phyloP scores from a whole-genome alignment of 1,140 invertebrate species.

The Goniozus legneri region DNA sequence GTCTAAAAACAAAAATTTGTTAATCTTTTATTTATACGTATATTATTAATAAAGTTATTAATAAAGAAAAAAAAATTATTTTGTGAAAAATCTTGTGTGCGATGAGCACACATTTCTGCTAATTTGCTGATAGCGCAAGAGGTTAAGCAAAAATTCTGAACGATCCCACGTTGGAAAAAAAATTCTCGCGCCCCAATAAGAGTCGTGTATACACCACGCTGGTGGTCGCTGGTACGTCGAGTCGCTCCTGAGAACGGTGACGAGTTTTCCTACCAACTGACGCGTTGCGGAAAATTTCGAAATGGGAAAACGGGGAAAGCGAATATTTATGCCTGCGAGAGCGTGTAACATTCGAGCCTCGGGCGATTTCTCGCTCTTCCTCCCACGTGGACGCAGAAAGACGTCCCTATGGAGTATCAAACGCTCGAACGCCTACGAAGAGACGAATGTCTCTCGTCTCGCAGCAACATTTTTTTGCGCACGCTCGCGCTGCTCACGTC shows the following conservation, averaged over 20 bases:
- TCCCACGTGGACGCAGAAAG: slow-evolving; percentile 6
- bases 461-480: slow-evolving; percentile 13
- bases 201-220: background rate
- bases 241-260: background rate
- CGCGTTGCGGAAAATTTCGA: background rate
- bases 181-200: too few species aligned
- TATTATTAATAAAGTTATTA: too few species aligned
- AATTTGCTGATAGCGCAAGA: too few species aligned
- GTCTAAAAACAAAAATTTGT: too few species aligned
- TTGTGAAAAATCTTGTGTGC: too few species aligned
- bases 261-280: background rate
- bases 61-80: too few species aligned
- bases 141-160: too few species aligned
- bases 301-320: background rate
- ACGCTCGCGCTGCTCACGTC: slow-evolving; percentile 7
- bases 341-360: background rate
- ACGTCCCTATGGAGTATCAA: slow-evolving; percentile 31
- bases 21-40: too few species aligned
- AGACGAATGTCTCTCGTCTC: slow-evolving; percentile 31
- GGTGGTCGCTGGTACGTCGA: background rate
- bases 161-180: too few species aligned
- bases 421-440: slow-evolving; percentile 38
- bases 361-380: slow-evolving; percentile 21
- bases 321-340: background rate
- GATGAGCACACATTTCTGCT: too few species aligned